Base-by-base conservation (phyloP, 2,888 invertebrate species). In the Cyrtodaria siliqua region DNA sequence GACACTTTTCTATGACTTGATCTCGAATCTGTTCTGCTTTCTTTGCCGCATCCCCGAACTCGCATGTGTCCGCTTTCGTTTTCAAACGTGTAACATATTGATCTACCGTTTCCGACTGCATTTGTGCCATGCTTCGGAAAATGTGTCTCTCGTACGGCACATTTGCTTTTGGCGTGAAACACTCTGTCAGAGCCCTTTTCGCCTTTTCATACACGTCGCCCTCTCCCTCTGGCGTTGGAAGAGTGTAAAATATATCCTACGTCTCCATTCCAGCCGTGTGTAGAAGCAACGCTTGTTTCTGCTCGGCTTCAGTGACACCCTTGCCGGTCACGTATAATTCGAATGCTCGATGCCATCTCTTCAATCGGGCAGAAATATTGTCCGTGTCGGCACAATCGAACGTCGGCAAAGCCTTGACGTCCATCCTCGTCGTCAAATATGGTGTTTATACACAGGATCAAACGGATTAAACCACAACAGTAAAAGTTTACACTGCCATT, bases 221-320 rank as follows among this genome's bases (percentile, higher is more conserved):
- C n/a, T n/a, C n/a, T n/a, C n/a, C n/a, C n/a, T n/a, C n/a, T n/a
- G n/a, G n/a, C n/a, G n/a, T n/a, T n/a, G n/a, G n/a, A 14, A 47
- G 38, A 16, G 38, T 23, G 33, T 49, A 64, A 20, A 62, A 70
- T 23, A 72, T 64, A 23, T 79, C 72, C 14, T 76, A 69, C 4
- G 68, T 67, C 12, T 60, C 69, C 40, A 69, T 59, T n/a, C 72
- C 79, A 50, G 75, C 79, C 61, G 61, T 49, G 44, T 72, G 79
- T n/a, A 79, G 26, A 20, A 71, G 29, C 27, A 79, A 53, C 12
- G 76, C 72, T n/a, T n/a, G n/a, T n/a, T n/a, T n/a, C 38, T 70
- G 74, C 3, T 44, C 71, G 16, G 26, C 27, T 12, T 71, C 40
- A 1, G 53, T 64, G n/a, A 70, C 55, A 8, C 67, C 73, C 56